Conservation (phyloP, 2,888 invertebrate species). For the Nymphalis c-album region DNA sequence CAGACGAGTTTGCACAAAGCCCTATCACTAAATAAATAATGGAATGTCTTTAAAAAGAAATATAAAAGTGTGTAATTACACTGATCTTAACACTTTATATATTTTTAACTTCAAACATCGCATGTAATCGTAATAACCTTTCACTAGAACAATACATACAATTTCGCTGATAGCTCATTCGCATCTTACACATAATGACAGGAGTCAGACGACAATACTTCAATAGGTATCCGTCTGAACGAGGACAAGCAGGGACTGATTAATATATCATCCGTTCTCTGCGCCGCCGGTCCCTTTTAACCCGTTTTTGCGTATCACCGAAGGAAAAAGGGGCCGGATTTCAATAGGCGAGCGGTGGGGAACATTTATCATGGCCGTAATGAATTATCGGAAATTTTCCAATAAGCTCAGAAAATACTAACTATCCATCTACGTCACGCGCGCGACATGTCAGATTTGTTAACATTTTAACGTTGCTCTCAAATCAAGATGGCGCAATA, state of each 20-base stretch:
- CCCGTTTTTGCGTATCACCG: slow-evolving; percentile 79
- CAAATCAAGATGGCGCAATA: background rate
- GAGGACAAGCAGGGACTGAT: slow-evolving; percentile 73
- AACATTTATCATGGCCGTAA: slow-evolving; percentile 79
- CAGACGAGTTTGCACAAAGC: no score
- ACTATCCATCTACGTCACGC: slow-evolving; percentile 35
- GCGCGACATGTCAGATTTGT: slow-evolving; percentile 16
- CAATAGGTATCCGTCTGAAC: slow-evolving; percentile 55
- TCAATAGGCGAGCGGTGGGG: slow-evolving; percentile 69
- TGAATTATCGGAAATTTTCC: slow-evolving; percentile 74
- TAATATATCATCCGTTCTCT: slow-evolving; percentile 71
- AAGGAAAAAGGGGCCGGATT: slow-evolving; percentile 75
- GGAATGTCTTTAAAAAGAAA: no score
- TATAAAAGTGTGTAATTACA: no score
- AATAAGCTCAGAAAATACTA: slow-evolving; percentile 58
- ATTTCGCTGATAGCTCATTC: slow-evolving; percentile 17
- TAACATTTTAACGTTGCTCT: slow-evolving; percentile 5
- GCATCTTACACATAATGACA: slow-evolving; percentile 38
- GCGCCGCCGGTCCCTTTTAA: slow-evolving; percentile 65
- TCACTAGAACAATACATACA: background rate
- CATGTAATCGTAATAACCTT: background rate
- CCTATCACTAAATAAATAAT: no score
- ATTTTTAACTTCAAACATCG: background rate
- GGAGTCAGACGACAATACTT: slow-evolving; percentile 45
- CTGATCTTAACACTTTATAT: no score